A percentile compares a stretch with the other conserved stretches of the same genome.
These are phyloP conservation scores for Amiota communis DNA, from an alignment of 2,888 invertebrate genomes.

Conservation along the genomic window DNA sequence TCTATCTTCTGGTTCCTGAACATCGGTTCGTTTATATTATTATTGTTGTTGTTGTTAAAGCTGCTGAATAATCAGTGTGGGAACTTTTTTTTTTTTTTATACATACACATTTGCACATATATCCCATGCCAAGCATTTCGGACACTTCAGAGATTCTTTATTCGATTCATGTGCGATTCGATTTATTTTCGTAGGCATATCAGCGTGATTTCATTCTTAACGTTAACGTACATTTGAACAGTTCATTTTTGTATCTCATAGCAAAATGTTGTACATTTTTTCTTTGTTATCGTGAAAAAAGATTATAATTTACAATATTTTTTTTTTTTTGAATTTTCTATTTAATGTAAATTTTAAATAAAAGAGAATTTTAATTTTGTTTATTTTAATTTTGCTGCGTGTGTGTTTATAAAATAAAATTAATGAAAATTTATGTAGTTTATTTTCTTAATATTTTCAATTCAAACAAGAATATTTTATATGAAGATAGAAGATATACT, in stretches of 20 bases:
- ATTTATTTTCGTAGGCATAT: not conserved
- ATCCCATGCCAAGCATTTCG: too few species aligned
- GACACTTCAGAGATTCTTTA: not conserved
- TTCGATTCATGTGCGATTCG: slow-evolving; percentile 21
- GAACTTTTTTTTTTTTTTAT: slow-evolving; percentile 26
- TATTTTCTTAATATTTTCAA: too few species aligned
- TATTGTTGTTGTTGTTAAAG: not conserved
- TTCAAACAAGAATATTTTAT: too few species aligned
- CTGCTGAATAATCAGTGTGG: slow-evolving; percentile 36
- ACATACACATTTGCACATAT: not conserved
- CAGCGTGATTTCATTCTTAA: not conserved
- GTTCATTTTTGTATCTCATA: not conserved
- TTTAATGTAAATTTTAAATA: too few species aligned
- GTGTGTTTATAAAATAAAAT: not conserved
- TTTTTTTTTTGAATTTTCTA: too few species aligned
- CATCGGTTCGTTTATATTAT: not conserved
- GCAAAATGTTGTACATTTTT: too few species aligned
- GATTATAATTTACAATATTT: too few species aligned
- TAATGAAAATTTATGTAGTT: too few species aligned
- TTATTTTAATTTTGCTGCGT: not conserved
- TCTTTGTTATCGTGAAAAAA: too few species aligned
- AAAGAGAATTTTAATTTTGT: too few species aligned
- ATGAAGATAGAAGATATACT: too few species aligned
- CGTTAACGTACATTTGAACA: not conserved
- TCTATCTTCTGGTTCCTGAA: not conserved